A percentile compares a stretch with the other conserved stretches of the same genome.
These are phyloP conservation scores for Nannoperca australis DNA, from an alignment of 2,797 vertebrate genomes.

Conservation along the genomic window DNA sequence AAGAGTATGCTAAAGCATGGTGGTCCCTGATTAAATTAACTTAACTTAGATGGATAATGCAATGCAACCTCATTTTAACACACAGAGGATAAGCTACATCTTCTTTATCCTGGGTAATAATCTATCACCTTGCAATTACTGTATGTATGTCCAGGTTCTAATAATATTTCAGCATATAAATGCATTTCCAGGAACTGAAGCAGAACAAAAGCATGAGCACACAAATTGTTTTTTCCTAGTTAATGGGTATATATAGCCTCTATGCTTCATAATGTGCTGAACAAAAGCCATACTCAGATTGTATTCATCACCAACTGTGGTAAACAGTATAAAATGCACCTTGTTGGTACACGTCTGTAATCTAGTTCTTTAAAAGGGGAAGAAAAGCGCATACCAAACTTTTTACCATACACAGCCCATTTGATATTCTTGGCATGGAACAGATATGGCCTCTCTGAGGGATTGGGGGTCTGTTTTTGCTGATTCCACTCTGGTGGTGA, in stretches of 20 bases:
- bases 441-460: conserved; percentile 65
- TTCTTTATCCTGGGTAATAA: conserved; percentile 66
- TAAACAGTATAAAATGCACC: conserved; percentile 26
- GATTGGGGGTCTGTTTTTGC: conserved; percentile 65
- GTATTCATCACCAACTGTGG: conserved; percentile 39
- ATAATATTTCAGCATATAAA: conserved; percentile 73
- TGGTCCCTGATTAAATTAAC: conserved; percentile 69
- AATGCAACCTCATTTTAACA: conserved; percentile 60
- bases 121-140: conserved; percentile 74
- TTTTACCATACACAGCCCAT: conserved; percentile 62
- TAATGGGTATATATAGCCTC: conserved; percentile 57
- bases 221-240: conserved; percentile 60
- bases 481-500: conserved; percentile 71
- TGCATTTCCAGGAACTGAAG: conserved; percentile 74
- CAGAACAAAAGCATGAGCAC: conserved; percentile 73
- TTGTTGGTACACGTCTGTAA: conserved; percentile 20
- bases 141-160: conserved; percentile 45
- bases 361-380: conserved; percentile 13
- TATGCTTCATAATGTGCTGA: conserved; percentile 39
- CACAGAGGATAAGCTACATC: conserved; percentile 63
- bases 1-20: conserved; percentile 60
- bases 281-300: conserved; percentile 21
- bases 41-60: conserved; percentile 74
- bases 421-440: conserved; percentile 78
- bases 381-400: conserved; percentile 56